phyloP scores from a whole-genome alignment of 2,113 vertebrate genomes.

The Osmerus mordax region DNA sequence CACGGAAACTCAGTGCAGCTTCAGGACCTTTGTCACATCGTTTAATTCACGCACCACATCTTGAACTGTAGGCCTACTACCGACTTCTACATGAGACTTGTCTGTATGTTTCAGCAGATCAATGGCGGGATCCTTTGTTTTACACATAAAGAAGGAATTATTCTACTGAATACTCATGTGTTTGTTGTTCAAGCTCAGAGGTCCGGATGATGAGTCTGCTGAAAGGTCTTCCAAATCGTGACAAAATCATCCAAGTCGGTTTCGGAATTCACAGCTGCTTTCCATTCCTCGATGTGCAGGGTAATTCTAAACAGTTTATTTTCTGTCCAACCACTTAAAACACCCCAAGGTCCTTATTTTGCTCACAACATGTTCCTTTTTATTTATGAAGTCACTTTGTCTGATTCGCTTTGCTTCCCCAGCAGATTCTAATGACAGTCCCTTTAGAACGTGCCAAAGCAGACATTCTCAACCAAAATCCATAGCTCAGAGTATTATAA shows the following conservation, averaged over 20 bases:
- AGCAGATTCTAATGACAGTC: constrained; percentile 41
- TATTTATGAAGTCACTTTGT: constrained; percentile 47
- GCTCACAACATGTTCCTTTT: constrained; percentile 52
- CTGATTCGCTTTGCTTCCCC: constrained; percentile 48
- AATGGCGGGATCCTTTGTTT: background rate
- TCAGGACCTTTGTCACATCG: constrained; percentile 28
- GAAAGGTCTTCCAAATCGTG: constrained; percentile 64
- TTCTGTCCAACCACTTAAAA: constrained; percentile 69
- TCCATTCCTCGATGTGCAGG: constrained; percentile 71
- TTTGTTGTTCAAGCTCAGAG: constrained; percentile 46
- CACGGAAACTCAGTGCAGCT: background rate
- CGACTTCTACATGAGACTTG: too few relatives aligned
- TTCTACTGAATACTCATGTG: constrained; percentile 24
- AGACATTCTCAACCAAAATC: constrained; percentile 9
- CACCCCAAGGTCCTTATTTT: constrained; percentile 60
- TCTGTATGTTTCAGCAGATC: constrained; percentile 7
- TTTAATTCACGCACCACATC: too few relatives aligned
- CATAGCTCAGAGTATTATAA: background rate
- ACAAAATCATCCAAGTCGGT: constrained; percentile 52
- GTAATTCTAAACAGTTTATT: constrained; percentile 79
- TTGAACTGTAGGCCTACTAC: too few relatives aligned
- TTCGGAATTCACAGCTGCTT: constrained; percentile 72
- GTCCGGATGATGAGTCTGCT: constrained; percentile 53
- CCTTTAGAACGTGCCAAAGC: constrained; percentile 40
- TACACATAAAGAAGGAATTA: background rate